Base-by-base conservation (phyloP, 2,113 vertebrate genomes). In the Crypturellus undulatus region DNA sequence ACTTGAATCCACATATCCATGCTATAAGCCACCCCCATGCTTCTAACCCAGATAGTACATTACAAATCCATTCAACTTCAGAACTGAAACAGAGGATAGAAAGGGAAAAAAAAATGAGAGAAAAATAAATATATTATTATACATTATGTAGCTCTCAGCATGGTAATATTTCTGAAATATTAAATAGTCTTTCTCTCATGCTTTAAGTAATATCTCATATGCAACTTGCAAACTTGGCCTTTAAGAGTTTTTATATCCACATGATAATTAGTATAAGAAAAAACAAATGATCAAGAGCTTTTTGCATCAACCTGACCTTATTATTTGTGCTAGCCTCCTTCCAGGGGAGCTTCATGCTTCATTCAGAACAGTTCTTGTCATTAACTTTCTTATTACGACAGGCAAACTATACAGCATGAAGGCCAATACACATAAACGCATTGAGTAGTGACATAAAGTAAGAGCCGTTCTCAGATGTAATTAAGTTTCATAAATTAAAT, bases 401-500 rank as follows among this genome's bases (percentile, higher is more conserved):
- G 34, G 54, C 28, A 71, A 52, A 43, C 12, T 69, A 79, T 34
- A 49, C 0, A 84, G 67, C 12, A 87, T 26, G 25, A 92, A 93
- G 93, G 77, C 24, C 89, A 90, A 84, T 2, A 72, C 2, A 73
- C 0, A 0, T 1, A 72, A 47, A 76, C 13, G 26, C 40, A 58
- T n/a, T 76, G n/a, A 92, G 54, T 2, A 45, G 15, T 40, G 52
- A 86, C 56, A 75, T 5, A 36, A 4, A 18, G 8, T 40, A 89
- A 42, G 36, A 88, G 25, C 16, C 22, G n/a, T 28, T 26, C 59
- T 45, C 30, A 77, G 63, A 69, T 15, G 34, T 64, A 89, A 34
- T 65, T 60, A 79, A 68, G 22, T 92, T 84, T 87, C 69, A 65
- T 63, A 92, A 79, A 68, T 67, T 73, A 84, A 86, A 84, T n/a